Evolutionary conservation across 2,797 vertebrate genomes (phyloP).

Genomic region (Paedocypris micromegethes): DNA sequence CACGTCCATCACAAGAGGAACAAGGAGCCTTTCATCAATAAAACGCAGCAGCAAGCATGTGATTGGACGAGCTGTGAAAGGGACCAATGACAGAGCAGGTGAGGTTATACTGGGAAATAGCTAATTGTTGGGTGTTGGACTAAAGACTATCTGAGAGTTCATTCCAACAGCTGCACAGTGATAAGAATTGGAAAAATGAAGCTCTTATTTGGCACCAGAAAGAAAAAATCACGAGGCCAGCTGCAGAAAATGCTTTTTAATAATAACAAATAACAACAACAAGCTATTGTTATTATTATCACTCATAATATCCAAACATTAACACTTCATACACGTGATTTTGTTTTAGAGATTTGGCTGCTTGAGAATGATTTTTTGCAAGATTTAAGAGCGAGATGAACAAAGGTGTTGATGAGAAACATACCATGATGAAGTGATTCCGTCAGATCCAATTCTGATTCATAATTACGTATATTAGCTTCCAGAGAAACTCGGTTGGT

Average conservation of each 20-base stretch:
- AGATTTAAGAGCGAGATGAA: too few relatives aligned
- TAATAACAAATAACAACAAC: too few relatives aligned
- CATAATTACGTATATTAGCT: constrained; percentile 33
- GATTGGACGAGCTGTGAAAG: constrained; percentile 40
- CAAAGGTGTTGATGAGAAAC: constrained; percentile 2
- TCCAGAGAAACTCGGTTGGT: constrained; percentile 39
- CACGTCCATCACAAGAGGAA: constrained; percentile 32
- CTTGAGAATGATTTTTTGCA: too few relatives aligned
- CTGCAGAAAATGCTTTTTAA: too few relatives aligned
- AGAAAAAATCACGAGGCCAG: background rate
- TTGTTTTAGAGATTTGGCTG: too few relatives aligned
- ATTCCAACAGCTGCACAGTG: constrained; percentile 8
- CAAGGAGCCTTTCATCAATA: constrained; percentile 37
- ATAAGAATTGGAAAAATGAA: background rate
- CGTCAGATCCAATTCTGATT: constrained; percentile 42
- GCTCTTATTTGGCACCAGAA: background rate
- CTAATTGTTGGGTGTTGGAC: constrained; percentile 38
- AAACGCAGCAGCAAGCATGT: constrained; percentile 17
- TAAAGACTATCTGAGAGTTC: constrained; percentile 2
- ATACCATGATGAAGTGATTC: constrained; percentile 16
- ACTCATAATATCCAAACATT: too few relatives aligned
- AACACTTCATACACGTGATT: too few relatives aligned
- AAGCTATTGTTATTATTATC: too few relatives aligned
- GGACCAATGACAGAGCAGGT: constrained; percentile 35
- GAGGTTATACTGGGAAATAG: constrained; percentile 31